Percentiles rank a stretch among this genome's conserved stretches.
These are phyloP conservation scores for Phaenicophaeus curvirostris DNA, from an alignment of 2,797 vertebrate genomes.

Conservation along the genomic window DNA sequence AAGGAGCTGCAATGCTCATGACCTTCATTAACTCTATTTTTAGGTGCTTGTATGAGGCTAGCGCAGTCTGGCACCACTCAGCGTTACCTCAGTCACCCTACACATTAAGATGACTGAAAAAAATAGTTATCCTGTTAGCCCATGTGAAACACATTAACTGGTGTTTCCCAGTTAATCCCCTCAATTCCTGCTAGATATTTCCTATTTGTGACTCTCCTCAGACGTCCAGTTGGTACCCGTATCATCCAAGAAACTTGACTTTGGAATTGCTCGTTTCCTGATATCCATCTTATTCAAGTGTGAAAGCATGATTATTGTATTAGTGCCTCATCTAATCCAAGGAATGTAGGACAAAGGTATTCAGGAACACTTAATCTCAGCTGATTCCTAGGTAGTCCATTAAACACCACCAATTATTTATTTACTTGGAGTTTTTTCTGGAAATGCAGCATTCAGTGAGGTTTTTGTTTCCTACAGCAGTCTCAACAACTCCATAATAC, in stretches of 20 bases:
- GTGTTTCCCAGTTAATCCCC: background rate
- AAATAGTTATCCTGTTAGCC: background rate
- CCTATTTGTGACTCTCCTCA: background rate
- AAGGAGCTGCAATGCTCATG: background rate
- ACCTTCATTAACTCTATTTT: background rate
- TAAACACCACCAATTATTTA: background rate
- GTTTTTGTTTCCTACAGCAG: background rate
- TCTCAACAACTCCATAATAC: fast-evolving
- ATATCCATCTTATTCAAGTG: background rate
- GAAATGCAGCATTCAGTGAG: background rate
- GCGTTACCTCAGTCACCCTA: background rate
- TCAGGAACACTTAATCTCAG: background rate
- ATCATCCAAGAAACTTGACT: background rate
- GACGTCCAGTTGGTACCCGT: background rate
- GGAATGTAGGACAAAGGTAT: background rate
- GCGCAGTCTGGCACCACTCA: background rate
- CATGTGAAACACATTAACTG: background rate
- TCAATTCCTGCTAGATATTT: background rate
- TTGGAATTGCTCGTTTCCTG: background rate
- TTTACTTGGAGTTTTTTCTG: background rate
- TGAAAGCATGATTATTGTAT: background rate
- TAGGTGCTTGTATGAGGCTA: background rate
- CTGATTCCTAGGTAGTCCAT: background rate
- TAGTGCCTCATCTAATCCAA: background rate
- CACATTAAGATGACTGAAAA: background rate